Evolutionary conservation across 2,797 vertebrate species (phyloP).

Genomic region (Hippoglossus hippoglossus): DNA sequence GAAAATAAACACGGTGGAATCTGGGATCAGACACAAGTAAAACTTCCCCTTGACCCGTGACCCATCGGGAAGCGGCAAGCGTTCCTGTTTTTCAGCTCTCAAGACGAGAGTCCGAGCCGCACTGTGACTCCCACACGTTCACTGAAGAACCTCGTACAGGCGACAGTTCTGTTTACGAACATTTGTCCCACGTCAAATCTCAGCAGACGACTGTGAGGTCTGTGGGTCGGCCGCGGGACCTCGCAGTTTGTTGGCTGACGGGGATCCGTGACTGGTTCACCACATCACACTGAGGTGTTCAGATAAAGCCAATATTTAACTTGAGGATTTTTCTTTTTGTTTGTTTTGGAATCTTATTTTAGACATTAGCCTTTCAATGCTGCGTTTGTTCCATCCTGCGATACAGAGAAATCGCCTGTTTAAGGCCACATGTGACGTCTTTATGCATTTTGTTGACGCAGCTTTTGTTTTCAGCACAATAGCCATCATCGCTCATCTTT

Average conservation of each 20-base stretch:
- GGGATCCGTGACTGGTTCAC: constrained; percentile 10
- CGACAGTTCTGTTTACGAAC: neutral
- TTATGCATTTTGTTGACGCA: neutral
- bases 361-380: neutral
- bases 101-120: constrained; percentile 38
- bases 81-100: constrained; percentile 78
- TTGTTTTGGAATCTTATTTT: constrained; percentile 19
- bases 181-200: constrained; percentile 14
- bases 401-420: constrained; percentile 6
- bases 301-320: constrained; percentile 46
- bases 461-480: constrained; percentile 4
- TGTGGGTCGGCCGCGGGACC: constrained; percentile 9
- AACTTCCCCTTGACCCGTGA: constrained; percentile 80
- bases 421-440: neutral
- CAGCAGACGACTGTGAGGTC: constrained; percentile 20
- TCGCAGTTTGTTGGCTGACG: constrained; percentile 4
- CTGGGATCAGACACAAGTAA: constrained; percentile 76
- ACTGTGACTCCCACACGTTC: constrained; percentile 1
- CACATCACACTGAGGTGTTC: constrained; percentile 34
- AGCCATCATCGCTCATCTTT: constrained; percentile 18
- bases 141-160: neutral
- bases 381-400: neutral
- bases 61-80: constrained; percentile 70
- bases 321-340: constrained; percentile 15
- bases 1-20: constrained; percentile 83